Evolutionary conservation across 2,888 invertebrate genomes (phyloP).

Genomic region (Epirrhoe alternata): DNA sequence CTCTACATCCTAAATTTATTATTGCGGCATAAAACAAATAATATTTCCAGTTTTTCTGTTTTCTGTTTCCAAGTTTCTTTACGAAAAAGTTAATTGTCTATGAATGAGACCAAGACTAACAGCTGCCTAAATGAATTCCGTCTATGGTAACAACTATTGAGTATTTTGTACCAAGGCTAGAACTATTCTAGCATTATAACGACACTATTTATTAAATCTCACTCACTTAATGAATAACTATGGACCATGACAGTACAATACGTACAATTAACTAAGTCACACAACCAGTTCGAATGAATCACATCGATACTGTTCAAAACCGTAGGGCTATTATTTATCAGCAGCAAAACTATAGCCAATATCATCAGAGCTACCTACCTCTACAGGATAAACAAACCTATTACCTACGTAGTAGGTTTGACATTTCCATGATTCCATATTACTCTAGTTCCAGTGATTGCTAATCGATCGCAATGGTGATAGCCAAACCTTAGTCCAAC

Average conservation of each 20-base stretch:
- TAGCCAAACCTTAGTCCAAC: no score
- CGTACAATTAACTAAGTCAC: conserved; percentile 27
- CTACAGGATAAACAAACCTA: no score
- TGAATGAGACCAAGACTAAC: conserved; percentile 37
- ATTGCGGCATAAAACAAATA: neutral
- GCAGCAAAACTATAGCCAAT: no score
- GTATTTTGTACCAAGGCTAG: conserved; percentile 80
- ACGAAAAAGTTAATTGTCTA: conserved; percentile 14
- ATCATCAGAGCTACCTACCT: no score
- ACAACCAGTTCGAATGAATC: conserved; percentile 38
- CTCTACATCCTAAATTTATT: neutral
- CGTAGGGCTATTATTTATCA: no score
- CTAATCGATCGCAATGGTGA: no score
- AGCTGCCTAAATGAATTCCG: conserved; percentile 60
- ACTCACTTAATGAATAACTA: conserved; percentile 57
- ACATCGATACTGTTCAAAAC: conserved; percentile 14
- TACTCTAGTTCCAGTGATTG: no score
- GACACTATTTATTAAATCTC: conserved; percentile 56
- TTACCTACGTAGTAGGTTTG: no score
- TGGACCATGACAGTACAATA: conserved; percentile 35
- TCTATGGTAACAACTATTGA: conserved; percentile 76
- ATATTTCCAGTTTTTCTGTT: neutral
- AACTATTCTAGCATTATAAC: conserved; percentile 44
- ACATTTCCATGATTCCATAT: no score
- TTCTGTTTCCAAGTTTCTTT: no score